Base-by-base conservation (phyloP, 2,797 vertebrate species). In the Artibeus jamaicensis region DNA sequence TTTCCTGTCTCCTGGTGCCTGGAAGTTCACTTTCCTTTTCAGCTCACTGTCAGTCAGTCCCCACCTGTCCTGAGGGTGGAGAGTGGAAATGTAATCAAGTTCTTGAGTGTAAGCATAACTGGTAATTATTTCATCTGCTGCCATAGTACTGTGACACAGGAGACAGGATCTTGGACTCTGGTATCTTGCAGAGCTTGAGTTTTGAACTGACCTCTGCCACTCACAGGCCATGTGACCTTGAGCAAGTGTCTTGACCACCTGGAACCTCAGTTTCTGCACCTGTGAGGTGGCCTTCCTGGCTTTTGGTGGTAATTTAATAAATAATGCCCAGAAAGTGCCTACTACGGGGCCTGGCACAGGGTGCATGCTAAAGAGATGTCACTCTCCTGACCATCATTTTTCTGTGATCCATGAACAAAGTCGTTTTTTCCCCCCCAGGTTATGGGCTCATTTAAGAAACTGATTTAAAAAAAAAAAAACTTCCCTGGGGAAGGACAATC, bases 41-140 rank as follows among this genome's bases (percentile, higher is more conserved):
- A 0, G 57, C 26, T n/a, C 24, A 12, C 39, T 6, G 5, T 48
- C 39, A 4, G 4, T 77, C 0, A 6, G 46, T 39, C 24, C 50
- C 76, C 8, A 0, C 42, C 12, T 32, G 37, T 32, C 37, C 19
- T 6, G 18, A 37, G 10, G 24, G 9, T 59, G 24, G 14, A 76
- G 4, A 59, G 22, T 1, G 2, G 48, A 37, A 81, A 42, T 22
- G 78, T 24, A 5, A 26, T 59, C n/a, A 26, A 71, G 16, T 24
- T 16, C 11, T 29, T 26, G 37, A 18, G 8, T 37, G 16, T 16
- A 39, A 62, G 65, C 48, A 0, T n/a, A 26, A 44, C 24, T 50
- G 26, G 2, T 29, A 10, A 7, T 19, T 57, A 19, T 21, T 50
- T 53, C n/a, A 10, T 53, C 42, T 53, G 4, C 48, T 62, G 37